Conservation (phyloP, 2,797 vertebrate genomes). For the Hemitrygon akajei region DNA sequence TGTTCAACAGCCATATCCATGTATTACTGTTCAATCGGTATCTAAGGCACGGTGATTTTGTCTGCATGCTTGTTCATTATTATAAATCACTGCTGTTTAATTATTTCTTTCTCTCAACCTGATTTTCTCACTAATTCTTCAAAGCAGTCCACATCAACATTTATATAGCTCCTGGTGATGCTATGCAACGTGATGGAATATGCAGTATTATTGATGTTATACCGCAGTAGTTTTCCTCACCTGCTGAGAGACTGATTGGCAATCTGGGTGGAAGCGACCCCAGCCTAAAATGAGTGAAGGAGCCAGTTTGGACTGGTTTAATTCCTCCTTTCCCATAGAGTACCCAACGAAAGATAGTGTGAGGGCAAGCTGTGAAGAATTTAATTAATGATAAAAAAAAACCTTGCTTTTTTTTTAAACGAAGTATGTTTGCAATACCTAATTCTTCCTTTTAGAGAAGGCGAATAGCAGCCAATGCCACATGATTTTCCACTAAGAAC, state of each 20-base stretch:
- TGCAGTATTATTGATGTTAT: slow-evolving; percentile 26
- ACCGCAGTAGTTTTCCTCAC: neutral
- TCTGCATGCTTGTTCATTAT: neutral
- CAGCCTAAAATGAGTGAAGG: slow-evolving; percentile 7
- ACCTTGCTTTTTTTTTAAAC: neutral
- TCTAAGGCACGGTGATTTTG: neutral
- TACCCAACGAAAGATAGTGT: neutral
- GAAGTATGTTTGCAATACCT: neutral
- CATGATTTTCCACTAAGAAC: neutral
- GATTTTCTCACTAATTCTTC: neutral
- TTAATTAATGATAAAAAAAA: slow-evolving; percentile 21
- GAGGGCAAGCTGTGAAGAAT: slow-evolving; percentile 9
- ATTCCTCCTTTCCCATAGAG: neutral
- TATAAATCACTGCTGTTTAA: slow-evolving; percentile 31
- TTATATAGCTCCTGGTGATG: neutral
- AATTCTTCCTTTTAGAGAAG: neutral
- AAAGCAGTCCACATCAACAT: slow-evolving; percentile 5
- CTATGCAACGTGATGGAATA: slow-evolving; percentile 16
- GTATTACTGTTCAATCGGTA: slow-evolving; percentile 19
- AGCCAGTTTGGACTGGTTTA: slow-evolving; percentile 7
- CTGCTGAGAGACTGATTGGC: slow-evolving; percentile 31
- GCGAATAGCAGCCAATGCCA: neutral
- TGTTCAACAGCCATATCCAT: slow-evolving; percentile 10
- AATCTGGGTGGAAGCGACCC: neutral
- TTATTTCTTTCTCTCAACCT: slow-evolving; percentile 13